Conservation (phyloP, 2,113 vertebrate genomes). For the Felis chaus region DNA sequence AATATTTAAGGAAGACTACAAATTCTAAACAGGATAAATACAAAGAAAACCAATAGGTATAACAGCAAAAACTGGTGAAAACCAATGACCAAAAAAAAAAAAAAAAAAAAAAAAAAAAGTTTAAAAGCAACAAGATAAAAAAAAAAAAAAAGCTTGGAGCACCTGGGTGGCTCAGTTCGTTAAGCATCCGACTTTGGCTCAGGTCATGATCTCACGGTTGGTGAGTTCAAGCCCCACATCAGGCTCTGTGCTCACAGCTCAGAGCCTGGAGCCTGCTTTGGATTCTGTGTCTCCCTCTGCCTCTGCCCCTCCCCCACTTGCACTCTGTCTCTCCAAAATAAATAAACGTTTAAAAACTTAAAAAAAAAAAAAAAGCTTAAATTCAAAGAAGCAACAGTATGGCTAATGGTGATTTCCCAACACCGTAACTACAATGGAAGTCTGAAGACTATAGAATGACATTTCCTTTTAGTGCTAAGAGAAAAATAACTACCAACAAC, state of each 20-base stretch:
- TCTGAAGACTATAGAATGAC: neutral
- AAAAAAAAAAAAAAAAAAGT: neutral
- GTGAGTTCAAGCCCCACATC: no score
- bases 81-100: neutral
- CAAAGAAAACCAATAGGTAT: neutral
- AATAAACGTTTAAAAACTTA: no score
- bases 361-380: neutral
- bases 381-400: slow-evolving; percentile 9
- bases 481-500: neutral
- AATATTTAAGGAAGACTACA: neutral
- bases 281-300: no score
- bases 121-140: slow-evolving; percentile 22
- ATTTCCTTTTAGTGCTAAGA: neutral
- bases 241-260: no score
- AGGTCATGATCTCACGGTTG: no score
- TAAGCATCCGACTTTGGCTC: no score
- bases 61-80: slow-evolving; percentile 28
- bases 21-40: neutral
- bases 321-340: no score
- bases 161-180: no score
- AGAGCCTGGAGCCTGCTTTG: no score
- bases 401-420: neutral
- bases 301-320: no score
- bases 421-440: neutral
- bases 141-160: no score